Evolutionary conservation across 2,797 vertebrate species (phyloP).

Genomic region (Lepilemur ruficaudatus): DNA sequence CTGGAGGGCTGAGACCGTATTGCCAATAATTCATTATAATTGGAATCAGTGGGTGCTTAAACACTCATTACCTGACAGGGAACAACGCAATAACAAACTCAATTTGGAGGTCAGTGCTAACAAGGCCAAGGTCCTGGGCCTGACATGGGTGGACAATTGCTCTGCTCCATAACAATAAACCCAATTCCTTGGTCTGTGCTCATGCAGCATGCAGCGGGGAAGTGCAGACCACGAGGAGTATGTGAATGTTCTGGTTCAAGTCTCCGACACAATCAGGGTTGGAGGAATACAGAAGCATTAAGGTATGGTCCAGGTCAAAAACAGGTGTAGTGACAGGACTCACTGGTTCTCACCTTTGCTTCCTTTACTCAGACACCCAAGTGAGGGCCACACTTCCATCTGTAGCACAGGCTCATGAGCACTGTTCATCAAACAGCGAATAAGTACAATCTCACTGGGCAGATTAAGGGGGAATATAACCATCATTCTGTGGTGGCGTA

Average conservation of each 20-base stretch:
- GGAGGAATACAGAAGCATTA: neutral
- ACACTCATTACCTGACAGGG: constrained; percentile 58
- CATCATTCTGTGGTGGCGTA: neutral
- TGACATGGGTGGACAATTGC: neutral
- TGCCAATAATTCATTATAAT: constrained; percentile 70
- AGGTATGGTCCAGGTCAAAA: neutral
- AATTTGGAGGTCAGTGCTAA: constrained; percentile 70
- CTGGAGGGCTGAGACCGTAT: constrained; percentile 65
- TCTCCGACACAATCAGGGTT: neutral
- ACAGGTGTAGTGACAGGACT: neutral
- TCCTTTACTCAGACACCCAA: neutral
- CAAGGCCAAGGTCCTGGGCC: constrained; percentile 67
- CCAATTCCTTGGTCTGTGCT: neutral
- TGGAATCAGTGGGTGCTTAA: constrained; percentile 71
- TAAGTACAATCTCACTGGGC: neutral
- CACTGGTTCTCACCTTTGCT: neutral
- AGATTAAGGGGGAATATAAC: neutral
- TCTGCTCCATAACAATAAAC: neutral
- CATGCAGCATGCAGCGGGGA: neutral
- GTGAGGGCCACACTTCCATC: neutral
- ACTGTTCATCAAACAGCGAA: neutral
- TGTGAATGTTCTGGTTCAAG: neutral
- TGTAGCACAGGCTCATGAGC: neutral
- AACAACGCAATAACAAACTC: constrained; percentile 14
- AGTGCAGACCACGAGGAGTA: neutral